Evolutionary conservation across 2,888 invertebrate species (phyloP).

Genomic region (Lamproptera curius): DNA sequence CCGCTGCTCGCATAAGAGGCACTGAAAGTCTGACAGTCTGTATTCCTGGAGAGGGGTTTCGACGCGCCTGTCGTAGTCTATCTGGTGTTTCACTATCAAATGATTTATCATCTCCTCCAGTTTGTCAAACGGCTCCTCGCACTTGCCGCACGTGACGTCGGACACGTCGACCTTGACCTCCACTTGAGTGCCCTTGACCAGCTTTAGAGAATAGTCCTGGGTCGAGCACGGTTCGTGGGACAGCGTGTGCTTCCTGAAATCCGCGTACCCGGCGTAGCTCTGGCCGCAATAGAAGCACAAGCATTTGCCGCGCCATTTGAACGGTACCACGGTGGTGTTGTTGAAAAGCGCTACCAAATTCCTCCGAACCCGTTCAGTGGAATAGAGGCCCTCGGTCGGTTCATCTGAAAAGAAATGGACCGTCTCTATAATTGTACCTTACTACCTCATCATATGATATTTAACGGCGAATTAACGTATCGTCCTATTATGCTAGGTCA

Average conservation of each 20-base stretch:
- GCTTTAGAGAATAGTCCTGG: constrained; percentile 46
- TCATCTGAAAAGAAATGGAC: constrained; percentile 63
- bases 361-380: constrained; percentile 54
- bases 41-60: constrained; percentile 53
- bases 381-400: constrained; percentile 42
- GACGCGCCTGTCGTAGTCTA: constrained; percentile 51
- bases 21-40: constrained; percentile 46
- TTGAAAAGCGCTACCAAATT: constrained; percentile 66
- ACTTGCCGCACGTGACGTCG: constrained; percentile 53
- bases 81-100: constrained; percentile 49
- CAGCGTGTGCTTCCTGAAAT: constrained; percentile 57
- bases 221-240: constrained; percentile 50
- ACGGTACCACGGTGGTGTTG: constrained; percentile 60
- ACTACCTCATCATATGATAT: not conserved
- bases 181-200: constrained; percentile 48
- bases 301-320: constrained; percentile 63
- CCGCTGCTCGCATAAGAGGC: constrained; percentile 48
- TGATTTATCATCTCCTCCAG: constrained; percentile 53
- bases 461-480: constrained; percentile 9
- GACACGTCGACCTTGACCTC: constrained; percentile 64
- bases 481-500: constrained; percentile 49
- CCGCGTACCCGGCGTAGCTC: constrained; percentile 43
- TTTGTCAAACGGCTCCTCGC: constrained; percentile 44
- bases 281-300: constrained; percentile 62
- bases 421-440: constrained; percentile 32